Evolutionary conservation across 1,140 invertebrate species (phyloP).

Genomic region (Psix sp.): DNA sequence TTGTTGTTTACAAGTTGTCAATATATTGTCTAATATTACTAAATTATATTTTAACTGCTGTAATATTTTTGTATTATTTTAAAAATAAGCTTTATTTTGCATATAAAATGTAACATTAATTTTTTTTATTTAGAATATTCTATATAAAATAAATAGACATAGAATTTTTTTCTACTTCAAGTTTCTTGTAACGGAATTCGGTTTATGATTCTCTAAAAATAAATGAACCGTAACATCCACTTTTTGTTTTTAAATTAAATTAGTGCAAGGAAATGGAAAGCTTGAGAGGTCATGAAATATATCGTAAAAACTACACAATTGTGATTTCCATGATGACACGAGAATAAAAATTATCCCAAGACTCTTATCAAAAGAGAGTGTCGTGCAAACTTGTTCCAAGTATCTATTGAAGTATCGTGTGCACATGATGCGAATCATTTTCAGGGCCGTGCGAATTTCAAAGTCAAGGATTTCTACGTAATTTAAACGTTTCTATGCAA

Average conservation of each 20-base stretch:
- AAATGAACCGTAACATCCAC: conserved; percentile 6
- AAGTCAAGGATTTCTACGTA: not conserved
- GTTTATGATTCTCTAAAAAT: conserved; percentile 2
- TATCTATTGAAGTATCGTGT: conserved; percentile 1
- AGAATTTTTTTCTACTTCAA: too few species aligned
- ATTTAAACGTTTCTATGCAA: too few species aligned
- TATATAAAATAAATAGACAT: too few species aligned
- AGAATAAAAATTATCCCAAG: conserved; percentile 7
- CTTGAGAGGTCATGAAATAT: conserved; percentile 4
- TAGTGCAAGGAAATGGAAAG: conserved; percentile 25
- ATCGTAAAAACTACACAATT: conserved; percentile 4
- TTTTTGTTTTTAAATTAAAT: conserved; percentile 5
- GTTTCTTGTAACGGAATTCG: too few species aligned
- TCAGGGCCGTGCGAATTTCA: conserved; percentile 12
- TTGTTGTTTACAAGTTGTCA: too few species aligned
- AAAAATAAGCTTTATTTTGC: too few species aligned
- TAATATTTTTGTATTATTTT: too few species aligned
- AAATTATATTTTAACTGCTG: too few species aligned
- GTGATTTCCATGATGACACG: conserved; percentile 1
- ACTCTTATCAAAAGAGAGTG: conserved; percentile 13
- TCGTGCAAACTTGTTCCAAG: conserved; percentile 16
- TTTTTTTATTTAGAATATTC: too few species aligned
- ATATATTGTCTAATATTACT: too few species aligned
- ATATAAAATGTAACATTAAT: too few species aligned
- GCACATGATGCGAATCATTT: conserved; percentile 23